These are phyloP conservation scores for Mnemiopsis leidyi DNA, from an alignment of 37 sponge, comb jelly and placozoan genomes.

Conservation along the genomic window DNA sequence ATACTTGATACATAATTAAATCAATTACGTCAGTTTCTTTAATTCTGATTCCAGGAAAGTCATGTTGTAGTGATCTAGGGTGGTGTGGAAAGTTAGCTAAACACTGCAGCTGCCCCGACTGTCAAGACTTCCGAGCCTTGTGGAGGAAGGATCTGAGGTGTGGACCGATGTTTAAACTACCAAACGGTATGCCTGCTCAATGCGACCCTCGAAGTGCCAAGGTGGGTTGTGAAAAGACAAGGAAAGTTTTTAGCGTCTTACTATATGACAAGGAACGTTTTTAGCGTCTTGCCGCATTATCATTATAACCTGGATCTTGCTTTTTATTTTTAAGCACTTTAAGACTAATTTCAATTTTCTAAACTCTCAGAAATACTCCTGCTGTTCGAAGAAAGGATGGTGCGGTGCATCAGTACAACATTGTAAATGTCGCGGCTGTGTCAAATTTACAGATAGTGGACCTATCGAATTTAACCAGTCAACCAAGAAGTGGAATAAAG, in stretches of 20 bases:
- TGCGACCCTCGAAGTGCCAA: background rate
- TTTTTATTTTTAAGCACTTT: too few species aligned
- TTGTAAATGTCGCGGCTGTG: slow-evolving; percentile 2
- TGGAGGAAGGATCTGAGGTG: slow-evolving; percentile 29
- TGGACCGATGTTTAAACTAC: background rate
- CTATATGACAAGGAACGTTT: background rate
- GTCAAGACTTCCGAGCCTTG: background rate
- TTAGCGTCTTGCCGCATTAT: background rate
- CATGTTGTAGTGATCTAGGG: slow-evolving; percentile 7
- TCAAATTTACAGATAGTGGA: background rate
- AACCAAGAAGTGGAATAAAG: background rate
- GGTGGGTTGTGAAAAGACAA: background rate
- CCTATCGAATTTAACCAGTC: background rate
- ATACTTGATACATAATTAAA: too few species aligned
- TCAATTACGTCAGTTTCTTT: too few species aligned
- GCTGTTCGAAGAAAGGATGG: slow-evolving; percentile 6
- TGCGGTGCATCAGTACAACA: background rate
- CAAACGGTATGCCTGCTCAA: background rate
- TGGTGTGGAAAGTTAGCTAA: slow-evolving; percentile 2
- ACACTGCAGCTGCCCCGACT: background rate
- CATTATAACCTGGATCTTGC: background rate
- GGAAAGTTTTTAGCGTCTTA: background rate
- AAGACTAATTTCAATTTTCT: too few species aligned
- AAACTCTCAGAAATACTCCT: background rate
- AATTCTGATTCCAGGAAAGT: too few species aligned